Evolutionary conservation across 2,888 invertebrate species (phyloP).

Genomic region (Pristionchus mayeri): DNA sequence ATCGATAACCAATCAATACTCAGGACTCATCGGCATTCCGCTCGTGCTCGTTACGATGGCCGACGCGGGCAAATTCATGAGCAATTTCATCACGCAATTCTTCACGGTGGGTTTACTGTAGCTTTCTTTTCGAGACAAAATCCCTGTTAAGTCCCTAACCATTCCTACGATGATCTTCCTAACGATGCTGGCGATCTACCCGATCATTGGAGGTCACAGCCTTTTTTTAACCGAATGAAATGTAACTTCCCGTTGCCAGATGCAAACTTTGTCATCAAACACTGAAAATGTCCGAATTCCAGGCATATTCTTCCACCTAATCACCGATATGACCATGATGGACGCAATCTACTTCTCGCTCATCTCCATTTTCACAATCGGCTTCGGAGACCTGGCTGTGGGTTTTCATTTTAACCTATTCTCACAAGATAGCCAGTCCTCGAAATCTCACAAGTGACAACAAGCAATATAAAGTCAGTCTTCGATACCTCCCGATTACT

Average conservation of each 20-base stretch:
- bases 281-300: too few relatives aligned
- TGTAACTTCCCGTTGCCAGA: not conserved
- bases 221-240: not conserved
- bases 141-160: constrained; percentile 54
- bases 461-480: too few relatives aligned
- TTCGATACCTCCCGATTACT: too few relatives aligned
- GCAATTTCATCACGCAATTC: constrained; percentile 58
- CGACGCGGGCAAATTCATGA: constrained; percentile 65
- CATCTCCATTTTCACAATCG: constrained; percentile 66
- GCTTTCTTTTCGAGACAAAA: not conserved
- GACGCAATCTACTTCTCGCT: constrained; percentile 64
- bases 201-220: constrained; percentile 55
- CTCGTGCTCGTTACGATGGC: constrained; percentile 66
- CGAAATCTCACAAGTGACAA: too few relatives aligned
- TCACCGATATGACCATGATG: constrained; percentile 55
- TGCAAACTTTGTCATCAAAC: not conserved
- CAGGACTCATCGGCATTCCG: constrained; percentile 61
- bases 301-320: constrained; percentile 53
- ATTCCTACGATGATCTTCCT: constrained; percentile 64
- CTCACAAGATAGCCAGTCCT: too few relatives aligned
- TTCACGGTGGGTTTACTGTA: constrained; percentile 54
- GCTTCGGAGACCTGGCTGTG: constrained; percentile 65
- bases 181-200: constrained; percentile 58
- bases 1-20: not conserved
- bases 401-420: constrained; percentile 21